phyloP scores from a whole-genome alignment of 2,888 invertebrate genomes.

The Drosophila anomelani region DNA sequence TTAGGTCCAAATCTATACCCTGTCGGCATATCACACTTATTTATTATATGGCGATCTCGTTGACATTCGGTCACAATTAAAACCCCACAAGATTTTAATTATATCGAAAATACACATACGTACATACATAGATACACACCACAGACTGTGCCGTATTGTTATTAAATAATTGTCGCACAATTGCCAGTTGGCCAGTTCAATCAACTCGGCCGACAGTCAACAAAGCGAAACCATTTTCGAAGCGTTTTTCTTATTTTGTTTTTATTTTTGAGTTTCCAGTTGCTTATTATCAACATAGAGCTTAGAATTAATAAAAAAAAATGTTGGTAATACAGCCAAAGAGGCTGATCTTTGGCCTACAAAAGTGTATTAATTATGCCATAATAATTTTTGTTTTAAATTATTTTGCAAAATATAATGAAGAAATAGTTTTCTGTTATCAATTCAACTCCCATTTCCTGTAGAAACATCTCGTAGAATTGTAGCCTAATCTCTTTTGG shows the following conservation, averaged over 20 bases:
- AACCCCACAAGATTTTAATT: slow-evolving; percentile 36
- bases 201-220: slow-evolving; percentile 37
- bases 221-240: slow-evolving; percentile 33
- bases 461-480: slow-evolving; percentile 30
- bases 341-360: background rate
- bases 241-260: background rate
- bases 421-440: background rate
- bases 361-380: background rate
- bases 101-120: slow-evolving; percentile 1
- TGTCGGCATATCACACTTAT: slow-evolving; percentile 10
- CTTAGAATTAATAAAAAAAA: background rate
- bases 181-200: slow-evolving; percentile 37
- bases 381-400: background rate
- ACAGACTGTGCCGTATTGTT: slow-evolving; percentile 24
- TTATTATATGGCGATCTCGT: slow-evolving; percentile 31
- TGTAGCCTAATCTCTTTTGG: slow-evolving; percentile 13
- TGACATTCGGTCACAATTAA: slow-evolving; percentile 37
- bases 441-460: slow-evolving; percentile 18
- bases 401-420: background rate
- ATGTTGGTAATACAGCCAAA: background rate
- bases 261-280: background rate
- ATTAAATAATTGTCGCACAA: slow-evolving; percentile 45
- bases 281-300: slow-evolving; percentile 11
- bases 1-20: background rate
- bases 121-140: background rate